Evolutionary conservation across 2,888 invertebrate species (phyloP).

Genomic region (Aproaerema taeniolella): DNA sequence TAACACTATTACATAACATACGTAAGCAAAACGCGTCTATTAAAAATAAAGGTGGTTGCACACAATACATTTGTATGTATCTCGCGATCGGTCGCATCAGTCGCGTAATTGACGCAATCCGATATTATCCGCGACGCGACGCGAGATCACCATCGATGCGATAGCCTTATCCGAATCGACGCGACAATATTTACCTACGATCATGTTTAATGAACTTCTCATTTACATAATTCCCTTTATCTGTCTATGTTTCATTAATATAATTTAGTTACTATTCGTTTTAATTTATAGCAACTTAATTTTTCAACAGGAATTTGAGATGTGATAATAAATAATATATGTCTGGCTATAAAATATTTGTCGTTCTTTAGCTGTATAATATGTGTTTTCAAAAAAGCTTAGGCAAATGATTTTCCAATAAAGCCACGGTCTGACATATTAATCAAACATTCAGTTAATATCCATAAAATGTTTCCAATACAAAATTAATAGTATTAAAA

Average conservation of each 20-base stretch:
- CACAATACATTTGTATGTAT: conserved; percentile 69
- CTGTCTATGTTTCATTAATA: conserved; percentile 26
- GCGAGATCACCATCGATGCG: conserved; percentile 62
- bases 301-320: too few relatives aligned
- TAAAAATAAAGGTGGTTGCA: conserved; percentile 51
- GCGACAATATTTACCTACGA: conserved; percentile 58
- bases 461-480: conserved; percentile 7
- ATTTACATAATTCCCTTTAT: conserved; percentile 59
- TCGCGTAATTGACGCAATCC: conserved; percentile 72
- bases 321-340: too few relatives aligned
- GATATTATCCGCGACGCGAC: conserved; percentile 68
- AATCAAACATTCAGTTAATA: conserved; percentile 6
- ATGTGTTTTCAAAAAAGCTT: too few relatives aligned
- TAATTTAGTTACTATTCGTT: too few relatives aligned
- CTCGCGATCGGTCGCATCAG: conserved; percentile 54
- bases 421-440: neutral
- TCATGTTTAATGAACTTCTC: conserved; percentile 55
- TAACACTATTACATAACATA: too few relatives aligned
- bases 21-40: neutral
- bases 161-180: conserved; percentile 65
- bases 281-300: too few relatives aligned
- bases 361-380: too few relatives aligned
- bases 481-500: conserved; percentile 29
- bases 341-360: too few relatives aligned
- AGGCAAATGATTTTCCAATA: too few relatives aligned